A percentile compares a stretch with the other conserved stretches of the same genome.
Conservation (phyloP, 2,113 vertebrate species). For the Solea solea region DNA sequence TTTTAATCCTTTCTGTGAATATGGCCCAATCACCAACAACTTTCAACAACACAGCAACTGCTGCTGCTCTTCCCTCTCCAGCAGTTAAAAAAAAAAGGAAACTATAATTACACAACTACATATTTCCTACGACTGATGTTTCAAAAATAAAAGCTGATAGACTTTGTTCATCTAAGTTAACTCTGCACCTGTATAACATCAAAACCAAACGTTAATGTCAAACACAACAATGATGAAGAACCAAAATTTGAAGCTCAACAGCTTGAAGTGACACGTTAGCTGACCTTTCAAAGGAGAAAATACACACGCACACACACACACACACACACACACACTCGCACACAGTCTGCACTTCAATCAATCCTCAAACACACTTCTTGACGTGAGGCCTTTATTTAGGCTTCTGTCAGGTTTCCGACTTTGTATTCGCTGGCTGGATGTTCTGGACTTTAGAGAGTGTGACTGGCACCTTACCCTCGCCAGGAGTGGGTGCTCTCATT, state of each 20-base stretch:
- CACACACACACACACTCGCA: constrained; percentile 1
- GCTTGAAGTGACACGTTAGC: constrained; percentile 57
- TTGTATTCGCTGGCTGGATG: constrained; percentile 85
- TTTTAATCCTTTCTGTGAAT: constrained; percentile 47
- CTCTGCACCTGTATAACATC: background rate
- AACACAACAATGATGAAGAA: constrained; percentile 30
- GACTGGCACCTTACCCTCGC: constrained; percentile 92
- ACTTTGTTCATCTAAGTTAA: constrained; percentile 13
- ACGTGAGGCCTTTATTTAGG: constrained; percentile 45
- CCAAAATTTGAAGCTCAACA: constrained; percentile 3
- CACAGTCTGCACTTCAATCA: constrained; percentile 32
- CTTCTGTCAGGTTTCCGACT: constrained; percentile 84
- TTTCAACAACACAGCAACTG: constrained; percentile 32
- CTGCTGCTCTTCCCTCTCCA: background rate
- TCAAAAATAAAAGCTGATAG: background rate
- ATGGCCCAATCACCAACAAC: background rate
- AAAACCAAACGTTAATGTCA: constrained; percentile 27
- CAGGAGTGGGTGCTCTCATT: constrained; percentile 88
- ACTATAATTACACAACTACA: background rate
- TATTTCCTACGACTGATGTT: constrained; percentile 13
- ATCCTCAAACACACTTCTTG: constrained; percentile 24
- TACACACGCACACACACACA: background rate
- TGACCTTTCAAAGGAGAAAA: constrained; percentile 63
- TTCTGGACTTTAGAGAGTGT: constrained; percentile 96
- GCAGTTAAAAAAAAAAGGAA: constrained; percentile 7